Evolutionary conservation across 2,888 invertebrate species (phyloP).

Genomic region (Nudaria mundana): DNA sequence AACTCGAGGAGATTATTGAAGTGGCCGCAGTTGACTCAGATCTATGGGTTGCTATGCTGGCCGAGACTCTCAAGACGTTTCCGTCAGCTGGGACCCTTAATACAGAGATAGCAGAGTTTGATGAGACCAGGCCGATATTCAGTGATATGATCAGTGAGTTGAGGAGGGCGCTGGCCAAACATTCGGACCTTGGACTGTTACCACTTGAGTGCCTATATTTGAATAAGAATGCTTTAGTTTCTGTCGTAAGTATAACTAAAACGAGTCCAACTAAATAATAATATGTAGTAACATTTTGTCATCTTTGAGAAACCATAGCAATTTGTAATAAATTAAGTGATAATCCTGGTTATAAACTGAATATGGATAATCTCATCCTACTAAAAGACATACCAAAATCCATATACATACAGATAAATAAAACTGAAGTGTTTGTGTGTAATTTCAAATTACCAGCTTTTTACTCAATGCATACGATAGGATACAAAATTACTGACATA

Average conservation of each 20-base stretch:
- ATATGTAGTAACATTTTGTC: constrained; percentile 1
- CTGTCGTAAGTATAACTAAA: constrained; percentile 84
- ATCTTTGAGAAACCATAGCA: too few relatives aligned
- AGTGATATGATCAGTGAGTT: constrained; percentile 94
- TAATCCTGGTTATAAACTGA: too few relatives aligned
- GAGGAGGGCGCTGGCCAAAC: constrained; percentile 89
- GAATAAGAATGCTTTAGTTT: constrained; percentile 94
- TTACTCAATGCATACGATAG: too few relatives aligned
- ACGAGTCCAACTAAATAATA: too few relatives aligned
- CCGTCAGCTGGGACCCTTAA: constrained; percentile 94
- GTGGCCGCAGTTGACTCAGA: constrained; percentile 96
- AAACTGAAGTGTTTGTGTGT: too few relatives aligned
- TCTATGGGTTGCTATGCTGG: constrained; percentile 98
- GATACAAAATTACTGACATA: too few relatives aligned
- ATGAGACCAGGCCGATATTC: constrained; percentile 94
- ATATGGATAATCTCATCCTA: too few relatives aligned
- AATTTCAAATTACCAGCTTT: too few relatives aligned
- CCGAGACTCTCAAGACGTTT: constrained; percentile 96
- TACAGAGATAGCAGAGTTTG: constrained; percentile 92
- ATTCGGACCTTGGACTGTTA: constrained; percentile 91
- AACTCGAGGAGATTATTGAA: constrained; percentile 96
- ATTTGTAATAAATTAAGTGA: too few relatives aligned
- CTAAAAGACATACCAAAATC: too few relatives aligned
- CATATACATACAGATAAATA: too few relatives aligned
- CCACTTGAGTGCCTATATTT: constrained; percentile 98